phyloP scores from a whole-genome alignment of 2,113 vertebrate genomes.

The Leucoraja erinaceus region DNA sequence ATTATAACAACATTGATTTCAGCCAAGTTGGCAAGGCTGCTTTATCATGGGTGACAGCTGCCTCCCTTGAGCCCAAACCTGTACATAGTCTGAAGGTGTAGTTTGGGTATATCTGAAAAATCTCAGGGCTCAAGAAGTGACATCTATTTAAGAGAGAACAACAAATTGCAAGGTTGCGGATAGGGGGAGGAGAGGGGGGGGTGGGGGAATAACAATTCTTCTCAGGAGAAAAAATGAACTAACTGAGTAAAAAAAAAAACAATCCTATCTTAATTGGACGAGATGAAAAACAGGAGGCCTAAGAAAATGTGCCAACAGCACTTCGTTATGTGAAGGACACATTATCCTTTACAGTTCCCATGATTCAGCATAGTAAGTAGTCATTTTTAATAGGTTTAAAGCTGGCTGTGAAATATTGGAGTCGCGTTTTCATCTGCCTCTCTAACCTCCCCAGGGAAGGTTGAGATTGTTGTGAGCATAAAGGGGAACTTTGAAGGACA shows the following conservation, averaged over 20 bases:
- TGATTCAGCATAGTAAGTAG: conserved; percentile 85
- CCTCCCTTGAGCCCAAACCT: conserved; percentile 49
- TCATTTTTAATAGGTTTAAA: conserved; percentile 93
- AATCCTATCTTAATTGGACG: conserved; percentile 51
- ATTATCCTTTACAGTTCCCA: conserved; percentile 71
- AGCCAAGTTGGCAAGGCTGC: conserved; percentile 41
- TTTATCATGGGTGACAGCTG: conserved; percentile 48
- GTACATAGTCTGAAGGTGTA: conserved; percentile 67
- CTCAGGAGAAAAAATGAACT: conserved; percentile 40
- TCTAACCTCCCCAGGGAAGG: conserved; percentile 82
- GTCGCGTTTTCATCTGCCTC: conserved; percentile 78
- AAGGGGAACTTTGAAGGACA: conserved; percentile 54
- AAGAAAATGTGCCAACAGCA: conserved; percentile 59
- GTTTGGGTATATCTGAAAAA: conserved; percentile 30
- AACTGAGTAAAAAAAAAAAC: conserved; percentile 11
- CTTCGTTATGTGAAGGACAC: conserved; percentile 89
- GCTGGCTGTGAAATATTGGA: conserved; percentile 87
- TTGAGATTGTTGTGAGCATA: conserved; percentile 72
- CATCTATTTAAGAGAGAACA: conserved; percentile 29
- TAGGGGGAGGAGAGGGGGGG: neutral
- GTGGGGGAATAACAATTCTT: neutral
- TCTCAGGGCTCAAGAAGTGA: conserved; percentile 21
- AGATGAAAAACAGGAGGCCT: conserved; percentile 53
- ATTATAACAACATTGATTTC: conserved; percentile 48
- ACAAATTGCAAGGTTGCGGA: conserved; percentile 1